Evolutionary conservation across 1,140 invertebrate genomes (phyloP).

Genomic region (Hylaeus anthracinus): DNA sequence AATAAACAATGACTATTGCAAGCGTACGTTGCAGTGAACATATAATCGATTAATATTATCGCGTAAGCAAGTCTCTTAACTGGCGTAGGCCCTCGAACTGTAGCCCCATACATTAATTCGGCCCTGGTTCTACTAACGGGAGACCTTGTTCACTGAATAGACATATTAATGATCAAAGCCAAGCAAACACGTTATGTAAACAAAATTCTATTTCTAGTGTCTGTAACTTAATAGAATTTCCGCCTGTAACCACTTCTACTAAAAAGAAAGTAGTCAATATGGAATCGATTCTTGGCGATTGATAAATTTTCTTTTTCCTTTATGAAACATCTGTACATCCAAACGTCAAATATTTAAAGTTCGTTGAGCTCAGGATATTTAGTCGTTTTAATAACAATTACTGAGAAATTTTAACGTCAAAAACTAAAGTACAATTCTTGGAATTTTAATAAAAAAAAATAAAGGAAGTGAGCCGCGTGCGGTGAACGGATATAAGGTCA

Average conservation of each 20-base stretch:
- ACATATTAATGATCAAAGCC: neutral
- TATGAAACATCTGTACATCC: neutral
- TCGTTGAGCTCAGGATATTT: neutral
- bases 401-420: neutral
- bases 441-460: neutral
- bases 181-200: neutral
- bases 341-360: neutral
- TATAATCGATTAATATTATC: neutral
- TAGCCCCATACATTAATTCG: too few relatives aligned
- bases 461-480: neutral
- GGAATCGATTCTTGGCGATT: too few relatives aligned
- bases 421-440: too few relatives aligned
- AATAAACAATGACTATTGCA: too few relatives aligned
- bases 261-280: too few relatives aligned
- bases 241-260: too few relatives aligned
- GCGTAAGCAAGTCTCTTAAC: neutral
- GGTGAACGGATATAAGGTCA: neutral
- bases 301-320: too few relatives aligned
- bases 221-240: too few relatives aligned
- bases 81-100: too few relatives aligned
- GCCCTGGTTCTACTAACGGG: neutral
- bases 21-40: too few relatives aligned
- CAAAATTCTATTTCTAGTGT: neutral
- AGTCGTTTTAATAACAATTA: neutral
- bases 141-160: neutral